A percentile compares a stretch with the other conserved stretches of the same genome.
These are phyloP conservation scores for Zoroaster sp. DNA, from an alignment of 53 echinoderm and acorn worm genomes.

Conservation along the genomic window DNA sequence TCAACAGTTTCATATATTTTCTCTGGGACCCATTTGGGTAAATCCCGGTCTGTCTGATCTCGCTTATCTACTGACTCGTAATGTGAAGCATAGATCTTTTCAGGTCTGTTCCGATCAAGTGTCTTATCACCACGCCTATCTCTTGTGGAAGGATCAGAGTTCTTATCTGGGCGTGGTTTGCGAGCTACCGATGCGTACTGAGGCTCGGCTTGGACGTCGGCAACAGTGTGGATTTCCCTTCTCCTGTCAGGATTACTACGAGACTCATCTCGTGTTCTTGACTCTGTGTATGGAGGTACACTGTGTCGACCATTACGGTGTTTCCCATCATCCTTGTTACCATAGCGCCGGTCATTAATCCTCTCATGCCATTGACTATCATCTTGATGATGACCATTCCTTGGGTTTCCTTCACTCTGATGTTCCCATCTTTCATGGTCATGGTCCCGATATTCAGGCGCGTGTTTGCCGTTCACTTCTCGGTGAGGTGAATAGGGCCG, in stretches of 20 bases:
- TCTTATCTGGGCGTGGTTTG: conserved; percentile 10
- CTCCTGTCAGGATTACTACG: not conserved
- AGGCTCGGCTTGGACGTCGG: conserved; percentile 26
- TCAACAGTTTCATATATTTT: conserved; percentile 40
- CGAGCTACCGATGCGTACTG: conserved; percentile 25
- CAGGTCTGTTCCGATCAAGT: not conserved
- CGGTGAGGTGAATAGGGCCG: conserved; percentile 20
- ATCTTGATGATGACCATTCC: conserved; percentile 46
- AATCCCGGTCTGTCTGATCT: not conserved
- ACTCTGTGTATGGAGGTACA: conserved; percentile 37
- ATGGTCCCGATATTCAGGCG: conserved; percentile 61
- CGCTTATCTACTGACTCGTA: conserved; percentile 19
- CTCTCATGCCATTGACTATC: conserved; percentile 54
- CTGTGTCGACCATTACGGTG: conserved; percentile 35
- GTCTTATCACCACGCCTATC: conserved; percentile 5
- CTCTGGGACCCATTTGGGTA: not conserved
- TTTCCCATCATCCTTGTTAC: conserved; percentile 19
- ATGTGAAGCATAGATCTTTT: not conserved
- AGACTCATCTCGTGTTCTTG: not conserved
- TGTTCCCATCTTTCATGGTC: conserved; percentile 62
- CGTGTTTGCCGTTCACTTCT: not conserved
- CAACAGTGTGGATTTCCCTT: not conserved
- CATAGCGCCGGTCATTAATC: conserved; percentile 38
- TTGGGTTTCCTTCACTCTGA: conserved; percentile 23
- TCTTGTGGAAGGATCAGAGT: not conserved